These are phyloP conservation scores for Eupeodes corollae DNA, from an alignment of 1,140 invertebrate genomes.

Conservation along the genomic window DNA sequence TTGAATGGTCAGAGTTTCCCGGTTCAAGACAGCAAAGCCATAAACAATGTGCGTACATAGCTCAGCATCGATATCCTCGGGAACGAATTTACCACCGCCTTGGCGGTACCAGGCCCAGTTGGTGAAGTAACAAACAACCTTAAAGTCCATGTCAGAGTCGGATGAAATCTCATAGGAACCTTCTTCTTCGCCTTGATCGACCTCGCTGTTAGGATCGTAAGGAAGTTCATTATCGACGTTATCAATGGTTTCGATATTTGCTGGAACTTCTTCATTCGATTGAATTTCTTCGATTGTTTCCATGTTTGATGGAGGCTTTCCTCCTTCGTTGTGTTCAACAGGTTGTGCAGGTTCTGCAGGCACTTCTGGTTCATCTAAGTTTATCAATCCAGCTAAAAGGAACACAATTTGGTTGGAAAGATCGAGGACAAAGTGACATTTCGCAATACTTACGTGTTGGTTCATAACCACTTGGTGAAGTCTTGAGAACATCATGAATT, in stretches of 20 bases:
- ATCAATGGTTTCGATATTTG: conserved; percentile 1
- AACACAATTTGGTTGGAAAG: background rate
- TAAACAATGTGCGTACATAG: conserved; percentile 87
- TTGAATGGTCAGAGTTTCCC: conserved; percentile 61
- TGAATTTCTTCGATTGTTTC: background rate
- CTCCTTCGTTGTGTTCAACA: conserved; percentile 2
- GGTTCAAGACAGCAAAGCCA: conserved; percentile 78
- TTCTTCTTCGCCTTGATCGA: conserved; percentile 15
- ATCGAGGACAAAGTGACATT: background rate
- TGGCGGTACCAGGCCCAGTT: conserved; percentile 88
- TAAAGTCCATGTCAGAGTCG: conserved; percentile 38
- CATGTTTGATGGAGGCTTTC: background rate
- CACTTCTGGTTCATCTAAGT: conserved; percentile 12
- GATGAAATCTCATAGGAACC: conserved; percentile 1
- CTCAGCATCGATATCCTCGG: conserved; percentile 69
- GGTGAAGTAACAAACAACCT: conserved; percentile 84
- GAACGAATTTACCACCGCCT: conserved; percentile 67
- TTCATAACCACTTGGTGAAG: conserved; percentile 22
- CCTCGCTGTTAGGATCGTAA: conserved; percentile 16
- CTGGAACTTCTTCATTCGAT: background rate
- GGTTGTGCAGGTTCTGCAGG: conserved; percentile 2
- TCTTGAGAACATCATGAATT: conserved; percentile 51
- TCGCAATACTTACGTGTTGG: conserved; percentile 18
- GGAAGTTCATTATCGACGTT: conserved; percentile 10
- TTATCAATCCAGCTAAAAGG: conserved; percentile 17